Evolutionary conservation across 1,140 invertebrate species (phyloP).

Genomic region (Drosophila sturtevanti): DNA sequence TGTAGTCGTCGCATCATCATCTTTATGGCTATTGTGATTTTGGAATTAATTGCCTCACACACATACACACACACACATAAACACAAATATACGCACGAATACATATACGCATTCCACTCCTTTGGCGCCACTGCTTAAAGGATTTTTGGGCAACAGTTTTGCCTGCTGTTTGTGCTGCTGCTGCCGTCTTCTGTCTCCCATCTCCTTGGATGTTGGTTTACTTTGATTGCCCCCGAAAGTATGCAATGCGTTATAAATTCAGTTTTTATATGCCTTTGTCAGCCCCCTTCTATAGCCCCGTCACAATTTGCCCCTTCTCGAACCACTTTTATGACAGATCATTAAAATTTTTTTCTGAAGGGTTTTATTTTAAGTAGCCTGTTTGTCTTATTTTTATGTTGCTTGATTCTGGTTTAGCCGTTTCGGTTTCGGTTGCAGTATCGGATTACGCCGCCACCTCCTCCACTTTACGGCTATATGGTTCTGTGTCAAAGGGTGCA

Average conservation of each 20-base stretch:
- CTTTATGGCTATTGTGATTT: constrained; percentile 81
- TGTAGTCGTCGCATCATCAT: constrained; percentile 78
- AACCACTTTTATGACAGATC: constrained; percentile 75
- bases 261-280: constrained; percentile 59
- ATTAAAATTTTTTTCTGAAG: constrained; percentile 59
- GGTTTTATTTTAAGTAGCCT: constrained; percentile 71
- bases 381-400: constrained; percentile 78
- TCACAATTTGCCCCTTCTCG: constrained; percentile 8
- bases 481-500: constrained; percentile 71
- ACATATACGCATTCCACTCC: constrained; percentile 20
- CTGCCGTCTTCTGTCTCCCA: not conserved
- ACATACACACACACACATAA: constrained; percentile 26
- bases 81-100: constrained; percentile 35
- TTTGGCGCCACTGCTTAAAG: constrained; percentile 77
- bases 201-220: constrained; percentile 40
- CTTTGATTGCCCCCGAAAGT: constrained; percentile 77
- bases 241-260: constrained; percentile 79
- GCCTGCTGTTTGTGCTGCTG: not conserved
- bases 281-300: not conserved
- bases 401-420: constrained; percentile 43
- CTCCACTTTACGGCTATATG: not conserved
- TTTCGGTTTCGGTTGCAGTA: not conserved
- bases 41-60: constrained; percentile 72
- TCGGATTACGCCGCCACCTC: constrained; percentile 17
- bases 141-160: constrained; percentile 65